A percentile compares a stretch with the other conserved stretches of the same genome.
phyloP scores from a whole-genome alignment of 2,797 vertebrate species.

The Pelodytes ibericus region DNA sequence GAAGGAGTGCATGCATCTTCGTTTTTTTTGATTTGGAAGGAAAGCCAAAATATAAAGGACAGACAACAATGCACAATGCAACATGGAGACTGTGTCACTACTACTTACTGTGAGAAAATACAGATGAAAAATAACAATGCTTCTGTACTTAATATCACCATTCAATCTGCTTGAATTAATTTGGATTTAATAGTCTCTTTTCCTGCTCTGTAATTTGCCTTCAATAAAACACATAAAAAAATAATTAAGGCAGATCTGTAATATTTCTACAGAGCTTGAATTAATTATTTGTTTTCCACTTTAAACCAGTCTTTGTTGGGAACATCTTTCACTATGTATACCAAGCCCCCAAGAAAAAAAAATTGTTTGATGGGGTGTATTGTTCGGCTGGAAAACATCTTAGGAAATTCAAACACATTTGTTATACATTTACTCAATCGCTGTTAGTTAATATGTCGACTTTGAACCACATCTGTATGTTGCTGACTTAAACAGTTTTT shows the following conservation, averaged over 20 bases:
- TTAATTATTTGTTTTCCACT: not conserved
- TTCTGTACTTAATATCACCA: too few species aligned
- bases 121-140: too few species aligned
- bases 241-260: not conserved
- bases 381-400: slow-evolving; percentile 6
- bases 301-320: not conserved
- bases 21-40: too few species aligned
- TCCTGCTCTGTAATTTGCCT: too few species aligned
- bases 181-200: too few species aligned
- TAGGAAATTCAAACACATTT: slow-evolving; percentile 30
- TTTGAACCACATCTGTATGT: slow-evolving; percentile 34
- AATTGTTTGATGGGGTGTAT: slow-evolving; percentile 9
- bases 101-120: too few species aligned
- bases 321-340: not conserved
- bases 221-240: not conserved
- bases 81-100: too few species aligned
- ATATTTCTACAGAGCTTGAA: not conserved
- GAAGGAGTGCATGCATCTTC: too few species aligned
- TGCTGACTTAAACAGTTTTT: slow-evolving; percentile 35
- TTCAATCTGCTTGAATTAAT: too few species aligned
- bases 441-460: slow-evolving; percentile 12
- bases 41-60: too few species aligned
- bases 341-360: not conserved
- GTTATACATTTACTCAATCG: slow-evolving; percentile 35
- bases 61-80: too few species aligned